These are phyloP conservation scores for Cephus pygmeus DNA, from an alignment of 2,888 invertebrate genomes.

Conservation along the genomic window DNA sequence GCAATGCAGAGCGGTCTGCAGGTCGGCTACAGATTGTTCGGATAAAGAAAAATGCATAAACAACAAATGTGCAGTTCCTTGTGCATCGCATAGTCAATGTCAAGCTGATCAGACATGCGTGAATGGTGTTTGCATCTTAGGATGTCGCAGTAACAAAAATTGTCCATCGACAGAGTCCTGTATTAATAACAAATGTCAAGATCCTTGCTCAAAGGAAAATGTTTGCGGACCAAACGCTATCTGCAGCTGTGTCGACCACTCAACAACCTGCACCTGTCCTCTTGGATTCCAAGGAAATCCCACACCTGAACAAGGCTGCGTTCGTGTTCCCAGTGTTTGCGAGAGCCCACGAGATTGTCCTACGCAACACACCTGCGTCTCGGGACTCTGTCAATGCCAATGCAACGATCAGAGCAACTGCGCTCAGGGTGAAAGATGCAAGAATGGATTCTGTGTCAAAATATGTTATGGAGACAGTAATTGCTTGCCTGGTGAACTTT, in stretches of 20 bases:
- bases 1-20: constrained; percentile 86
- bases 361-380: constrained; percentile 80
- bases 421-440: constrained; percentile 87
- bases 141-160: constrained; percentile 86
- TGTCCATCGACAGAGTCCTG: constrained; percentile 83
- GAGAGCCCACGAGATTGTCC: constrained; percentile 79
- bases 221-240: constrained; percentile 88
- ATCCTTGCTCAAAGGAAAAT: constrained; percentile 82
- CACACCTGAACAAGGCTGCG: constrained; percentile 88
- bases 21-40: constrained; percentile 81
- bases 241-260: constrained; percentile 81
- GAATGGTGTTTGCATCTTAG: constrained; percentile 81
- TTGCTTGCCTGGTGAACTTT: constrained; percentile 90
- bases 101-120: constrained; percentile 83
- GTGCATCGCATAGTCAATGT: constrained; percentile 85
- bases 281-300: constrained; percentile 88
- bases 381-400: constrained; percentile 81
- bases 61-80: constrained; percentile 83
- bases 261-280: constrained; percentile 83
- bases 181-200: constrained; percentile 84
- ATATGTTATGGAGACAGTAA: constrained; percentile 91
- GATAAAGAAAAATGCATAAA: constrained; percentile 81
- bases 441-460: constrained; percentile 82
- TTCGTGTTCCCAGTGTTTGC: constrained; percentile 82
- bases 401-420: constrained; percentile 80